A percentile compares a stretch with the other conserved stretches of the same genome.
These are phyloP conservation scores for Bombus vancouverensis DNA, from an alignment of 1,140 invertebrate species.

Conservation along the genomic window DNA sequence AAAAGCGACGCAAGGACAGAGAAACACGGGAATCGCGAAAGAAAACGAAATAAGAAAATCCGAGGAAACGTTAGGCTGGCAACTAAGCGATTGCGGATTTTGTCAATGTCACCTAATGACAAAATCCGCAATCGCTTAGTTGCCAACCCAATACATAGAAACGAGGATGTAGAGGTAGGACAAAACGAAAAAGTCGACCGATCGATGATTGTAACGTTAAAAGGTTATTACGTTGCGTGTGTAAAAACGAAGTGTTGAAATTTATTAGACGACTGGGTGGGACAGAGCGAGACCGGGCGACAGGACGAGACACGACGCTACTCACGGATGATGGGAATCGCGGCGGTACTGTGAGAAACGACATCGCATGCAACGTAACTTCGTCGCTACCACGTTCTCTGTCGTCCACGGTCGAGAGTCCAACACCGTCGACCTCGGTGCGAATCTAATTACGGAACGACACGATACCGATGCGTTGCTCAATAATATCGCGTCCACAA, in stretches of 20 bases:
- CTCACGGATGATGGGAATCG: neutral
- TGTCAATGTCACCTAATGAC: too few relatives aligned
- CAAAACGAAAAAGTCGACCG: neutral
- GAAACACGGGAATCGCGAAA: too few relatives aligned
- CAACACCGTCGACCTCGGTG: conserved; percentile 34
- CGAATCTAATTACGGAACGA: conserved; percentile 70
- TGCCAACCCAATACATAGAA: too few relatives aligned
- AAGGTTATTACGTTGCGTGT: neutral
- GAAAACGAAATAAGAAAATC: too few relatives aligned
- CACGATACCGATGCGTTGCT: conserved; percentile 71
- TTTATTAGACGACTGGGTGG: conserved; percentile 17
- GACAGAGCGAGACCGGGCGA: neutral
- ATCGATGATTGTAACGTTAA: too few relatives aligned
- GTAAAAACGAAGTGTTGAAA: conserved; percentile 42
- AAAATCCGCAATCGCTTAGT: too few relatives aligned
- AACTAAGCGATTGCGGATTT: too few relatives aligned
- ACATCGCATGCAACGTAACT: neutral
- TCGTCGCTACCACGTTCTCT: neutral
- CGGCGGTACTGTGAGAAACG: neutral
- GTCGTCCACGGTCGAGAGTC: conserved; percentile 31
- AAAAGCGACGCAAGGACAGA: too few relatives aligned
- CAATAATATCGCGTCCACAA: conserved; percentile 63
- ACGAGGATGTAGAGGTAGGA: too few relatives aligned
- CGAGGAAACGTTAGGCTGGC: too few relatives aligned
- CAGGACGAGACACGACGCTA: too few relatives aligned